A percentile compares a stretch with the other conserved stretches of the same genome.
These are phyloP conservation scores for Aricia artaxerxes DNA, from an alignment of 2,888 invertebrate genomes.

Conservation along the genomic window DNA sequence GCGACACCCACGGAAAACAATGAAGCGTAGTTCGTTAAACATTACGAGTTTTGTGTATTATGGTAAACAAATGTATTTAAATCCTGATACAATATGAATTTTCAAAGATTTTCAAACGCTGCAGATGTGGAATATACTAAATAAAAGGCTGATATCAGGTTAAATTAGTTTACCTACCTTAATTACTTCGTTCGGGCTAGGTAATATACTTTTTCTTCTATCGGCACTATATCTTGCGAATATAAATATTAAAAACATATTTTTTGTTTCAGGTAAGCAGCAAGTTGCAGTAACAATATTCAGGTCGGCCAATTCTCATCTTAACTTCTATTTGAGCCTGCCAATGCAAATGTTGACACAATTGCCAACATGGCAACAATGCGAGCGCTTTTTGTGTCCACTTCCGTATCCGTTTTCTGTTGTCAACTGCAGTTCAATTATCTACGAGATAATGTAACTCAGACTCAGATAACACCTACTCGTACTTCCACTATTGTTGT, in stretches of 20 bases:
- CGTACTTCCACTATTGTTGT: not conserved
- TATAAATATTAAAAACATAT: slow-evolving; percentile 18
- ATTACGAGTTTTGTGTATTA: slow-evolving; percentile 24
- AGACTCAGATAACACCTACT: not conserved
- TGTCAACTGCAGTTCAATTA: slow-evolving; percentile 70
- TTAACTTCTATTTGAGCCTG: not conserved
- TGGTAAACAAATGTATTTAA: slow-evolving; percentile 6
- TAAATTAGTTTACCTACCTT: not conserved
- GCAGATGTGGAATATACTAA: too few species aligned
- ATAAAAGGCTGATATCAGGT: too few species aligned
- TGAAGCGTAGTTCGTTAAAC: slow-evolving; percentile 25
- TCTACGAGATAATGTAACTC: slow-evolving; percentile 42
- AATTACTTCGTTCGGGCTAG: not conserved
- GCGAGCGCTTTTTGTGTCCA: slow-evolving; percentile 60
- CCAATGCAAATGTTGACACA: slow-evolving; percentile 31
- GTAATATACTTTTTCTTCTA: not conserved
- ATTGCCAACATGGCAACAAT: slow-evolving; percentile 44
- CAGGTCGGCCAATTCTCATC: not conserved
- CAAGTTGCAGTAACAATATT: not conserved
- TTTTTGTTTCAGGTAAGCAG: slow-evolving; percentile 56
- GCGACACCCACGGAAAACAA: slow-evolving; percentile 60
- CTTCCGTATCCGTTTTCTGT: slow-evolving; percentile 64
- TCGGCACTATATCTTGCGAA: not conserved
- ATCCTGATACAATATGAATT: not conserved
- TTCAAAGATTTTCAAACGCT: not conserved